Base-by-base conservation (phyloP, 1,140 invertebrate species). In the Trichonephila inaurata region DNA sequence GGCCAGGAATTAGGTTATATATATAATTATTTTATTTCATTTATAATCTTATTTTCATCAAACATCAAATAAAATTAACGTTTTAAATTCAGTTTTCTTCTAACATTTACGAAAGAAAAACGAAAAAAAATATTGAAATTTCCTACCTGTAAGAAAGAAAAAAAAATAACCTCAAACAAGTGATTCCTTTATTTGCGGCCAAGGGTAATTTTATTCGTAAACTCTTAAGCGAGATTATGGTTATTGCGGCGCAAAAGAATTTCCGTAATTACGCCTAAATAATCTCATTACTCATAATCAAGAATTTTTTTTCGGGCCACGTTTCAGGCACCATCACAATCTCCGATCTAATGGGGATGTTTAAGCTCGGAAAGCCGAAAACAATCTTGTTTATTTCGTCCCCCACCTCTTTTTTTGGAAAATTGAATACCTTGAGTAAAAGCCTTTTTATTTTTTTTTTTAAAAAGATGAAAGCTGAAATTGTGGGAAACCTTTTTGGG, bases 271-370 rank as follows among this genome's bases (percentile, higher is more conserved):
- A 77, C 28, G 14, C 16, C 28, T 28, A 77, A 77, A n/a, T n/a
- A 77, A 77, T 77, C 69, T 77, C 69, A 77, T 77, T 77, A 77
- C 69, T 77, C 28, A 77, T 40, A 40, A 77, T 77, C 69, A 77
- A 77, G 69, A 77, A n/a, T n/a, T n/a, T 28, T 33, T 7, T 19
- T 77, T 28, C 40, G 16, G 16, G 0, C 0, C 61, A 0, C 0
- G 16, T 62, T 62, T 21, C 14, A 3, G 61, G 16, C 21, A 28
- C 16, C 69, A 3, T 72, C 28, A 40, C 69, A 6, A 33, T 18
- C 69, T 77, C 10, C 1, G 28, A 33, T 77, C 69, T 77, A 77
- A 77, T 77, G 33, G 33, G 7, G 28, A 4, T 77, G 16, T 16
- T 77, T 77, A 77, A 18, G 69, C 69, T 19, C 6, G 69, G 16